Percentiles rank a stretch among this genome's conserved stretches.
Evolutionary conservation across 1,140 invertebrate species (phyloP).

Genomic region (Teleogryllus occipitalis): DNA sequence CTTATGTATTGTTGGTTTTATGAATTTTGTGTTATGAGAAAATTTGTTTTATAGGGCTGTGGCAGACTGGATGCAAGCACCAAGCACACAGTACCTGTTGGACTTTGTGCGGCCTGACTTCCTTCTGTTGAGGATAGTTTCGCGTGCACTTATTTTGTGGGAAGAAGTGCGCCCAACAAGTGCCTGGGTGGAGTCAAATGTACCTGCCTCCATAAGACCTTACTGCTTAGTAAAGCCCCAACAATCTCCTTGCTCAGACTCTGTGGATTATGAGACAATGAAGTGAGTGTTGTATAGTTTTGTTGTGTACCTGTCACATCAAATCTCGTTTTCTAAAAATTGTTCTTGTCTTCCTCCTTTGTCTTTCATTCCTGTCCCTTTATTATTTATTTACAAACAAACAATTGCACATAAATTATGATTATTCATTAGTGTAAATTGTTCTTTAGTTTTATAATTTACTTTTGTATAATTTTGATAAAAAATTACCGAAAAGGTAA

Average conservation of each 20-base stretch:
- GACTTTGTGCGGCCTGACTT: conserved; percentile 92
- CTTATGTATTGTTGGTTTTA: no score
- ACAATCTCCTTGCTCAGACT: conserved; percentile 40
- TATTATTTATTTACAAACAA: no score
- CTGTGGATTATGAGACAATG: conserved; percentile 89
- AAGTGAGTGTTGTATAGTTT: conserved; percentile 51
- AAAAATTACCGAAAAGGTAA: no score
- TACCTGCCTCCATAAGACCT: conserved; percentile 64
- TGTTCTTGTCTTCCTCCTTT: no score
- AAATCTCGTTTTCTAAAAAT: no score
- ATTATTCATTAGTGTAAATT: no score
- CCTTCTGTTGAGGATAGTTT: conserved; percentile 71
- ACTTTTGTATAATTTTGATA: no score
- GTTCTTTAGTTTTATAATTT: no score
- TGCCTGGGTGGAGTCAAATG: conserved; percentile 78
- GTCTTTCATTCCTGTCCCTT: no score
- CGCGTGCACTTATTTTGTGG: conserved; percentile 80
- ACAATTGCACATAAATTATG: no score
- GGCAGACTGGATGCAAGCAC: conserved; percentile 88
- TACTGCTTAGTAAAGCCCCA: conserved; percentile 62
- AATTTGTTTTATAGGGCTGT: conserved; percentile 50
- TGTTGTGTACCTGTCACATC: not conserved
- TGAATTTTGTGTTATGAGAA: no score
- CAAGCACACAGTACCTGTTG: conserved; percentile 81
- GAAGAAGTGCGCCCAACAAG: conserved; percentile 67